Evolutionary conservation across 53 echinoderm and acorn worm species (phyloP).

Genomic region (Mesocentrotus franciscanus): DNA sequence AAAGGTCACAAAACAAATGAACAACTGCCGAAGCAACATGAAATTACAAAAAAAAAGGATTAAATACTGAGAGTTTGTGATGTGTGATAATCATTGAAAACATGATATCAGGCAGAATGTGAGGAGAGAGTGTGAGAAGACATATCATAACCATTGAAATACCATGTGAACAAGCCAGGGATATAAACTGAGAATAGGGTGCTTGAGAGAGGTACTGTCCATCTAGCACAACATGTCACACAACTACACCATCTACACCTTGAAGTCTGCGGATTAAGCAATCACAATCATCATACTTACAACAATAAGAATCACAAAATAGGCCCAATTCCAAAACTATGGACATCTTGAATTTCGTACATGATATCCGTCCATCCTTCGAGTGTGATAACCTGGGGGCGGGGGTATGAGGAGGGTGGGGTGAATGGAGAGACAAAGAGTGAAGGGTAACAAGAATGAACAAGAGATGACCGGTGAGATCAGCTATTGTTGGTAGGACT

Average conservation of each 20-base stretch:
- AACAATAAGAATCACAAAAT: slow-evolving; percentile 98
- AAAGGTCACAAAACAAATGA: not conserved
- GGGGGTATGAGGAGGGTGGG: slow-evolving; percentile 49
- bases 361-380: slow-evolving; percentile 99
- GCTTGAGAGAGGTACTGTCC: not conserved
- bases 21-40: not conserved
- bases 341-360: slow-evolving; percentile 98
- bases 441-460: slow-evolving; percentile 40
- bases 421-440: slow-evolving; percentile 25
- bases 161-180: slow-evolving; percentile 41
- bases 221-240: slow-evolving; percentile 32
- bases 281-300: slow-evolving; percentile 85
- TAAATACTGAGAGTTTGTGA: not conserved
- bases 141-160: not conserved
- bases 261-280: not conserved
- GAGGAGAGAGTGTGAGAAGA: not conserved
- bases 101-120: not conserved
- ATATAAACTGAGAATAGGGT: slow-evolving; percentile 24
- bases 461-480: not conserved
- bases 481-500: not conserved
- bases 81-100: not conserved
- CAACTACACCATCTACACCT: slow-evolving; percentile 36
- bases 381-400: slow-evolving; percentile 92
- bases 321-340: slow-evolving; percentile 99
- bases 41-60: not conserved